Base-by-base conservation (phyloP, 2,797 vertebrate species). In the Leptodactylus fallax region DNA sequence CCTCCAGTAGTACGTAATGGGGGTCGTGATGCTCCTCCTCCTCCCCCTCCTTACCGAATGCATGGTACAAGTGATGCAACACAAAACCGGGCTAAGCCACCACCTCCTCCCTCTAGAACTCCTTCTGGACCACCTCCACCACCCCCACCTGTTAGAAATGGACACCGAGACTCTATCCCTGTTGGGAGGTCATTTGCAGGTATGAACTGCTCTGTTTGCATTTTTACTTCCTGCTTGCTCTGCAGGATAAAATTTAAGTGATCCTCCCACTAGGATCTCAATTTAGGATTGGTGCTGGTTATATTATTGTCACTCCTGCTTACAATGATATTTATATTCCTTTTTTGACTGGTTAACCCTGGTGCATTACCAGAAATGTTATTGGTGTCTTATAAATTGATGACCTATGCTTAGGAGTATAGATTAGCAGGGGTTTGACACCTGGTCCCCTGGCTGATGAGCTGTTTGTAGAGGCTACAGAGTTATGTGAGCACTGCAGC, bases 121-220 rank as follows among this genome's bases (percentile, higher is more conserved):
- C 97, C 97, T 5, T 95, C 97, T 0, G 96, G 94, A 55, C 97
- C 96, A 0, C 97, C 97, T 0, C 97, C 96, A 0, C 96, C 96
- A 0, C 98, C 97, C 0, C 98, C 97, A 0, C 98, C 98, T 0
- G 81, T 98, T 89, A 95, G 98, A 69, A 99, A 99, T 0, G 98
- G 98, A 85, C 97, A 98, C 94, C 92, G 95, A 25, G 95, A 95
- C 85, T 95, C 95, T 67, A 93, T 96, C 86, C 93, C 96, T 85
- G 91, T 94, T 0, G 95, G 97, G 85, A 97, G 95, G 89, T 95
- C 95, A 17, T 95, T 96, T 92, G 90, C 94, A 92, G 98, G 98
- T 98, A 92, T 97, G 97, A 58, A 94, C 87, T 58, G 25, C 53
- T 55, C 23, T 77, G n/a, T 23, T 36, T 27, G 25, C 65, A 25